Percentiles rank a stretch among this genome's conserved stretches.
These are phyloP conservation scores for Carcinoscorpius rotundicauda DNA, from an alignment of 1,140 invertebrate genomes.

Conservation along the genomic window DNA sequence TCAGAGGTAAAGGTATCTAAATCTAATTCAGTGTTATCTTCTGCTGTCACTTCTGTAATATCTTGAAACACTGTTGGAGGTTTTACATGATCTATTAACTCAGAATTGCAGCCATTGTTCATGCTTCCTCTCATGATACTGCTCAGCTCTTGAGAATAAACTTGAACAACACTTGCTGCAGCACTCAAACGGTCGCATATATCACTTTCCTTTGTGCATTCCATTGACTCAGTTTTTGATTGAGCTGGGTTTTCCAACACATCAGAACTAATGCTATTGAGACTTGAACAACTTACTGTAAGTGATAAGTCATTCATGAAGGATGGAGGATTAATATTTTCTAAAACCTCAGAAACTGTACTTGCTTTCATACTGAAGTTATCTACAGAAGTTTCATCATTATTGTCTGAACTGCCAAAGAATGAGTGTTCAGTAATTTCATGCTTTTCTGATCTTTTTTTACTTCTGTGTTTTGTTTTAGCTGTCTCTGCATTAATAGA, in stretches of 20 bases:
- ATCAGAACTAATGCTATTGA: conserved; percentile 53
- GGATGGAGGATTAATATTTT: conserved; percentile 63
- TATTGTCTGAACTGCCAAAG: conserved; percentile 23
- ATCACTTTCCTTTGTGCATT: conserved; percentile 10
- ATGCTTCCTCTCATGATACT: conserved; percentile 27
- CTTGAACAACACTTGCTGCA: conserved; percentile 25
- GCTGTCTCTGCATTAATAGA: neutral
- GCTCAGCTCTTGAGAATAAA: conserved; percentile 25
- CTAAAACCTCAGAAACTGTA: conserved; percentile 49
- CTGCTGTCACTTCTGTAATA: conserved; percentile 44
- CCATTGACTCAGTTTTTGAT: conserved; percentile 12
- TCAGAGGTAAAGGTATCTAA: conserved; percentile 42
- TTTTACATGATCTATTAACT: conserved; percentile 47
- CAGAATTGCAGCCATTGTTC: conserved; percentile 33
- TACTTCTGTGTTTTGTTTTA: neutral
- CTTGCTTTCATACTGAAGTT: conserved; percentile 43
- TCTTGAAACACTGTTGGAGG: conserved; percentile 48
- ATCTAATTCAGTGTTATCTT: conserved; percentile 35
- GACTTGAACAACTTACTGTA: conserved; percentile 44
- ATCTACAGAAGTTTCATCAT: conserved; percentile 34
- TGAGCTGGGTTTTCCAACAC: conserved; percentile 38
- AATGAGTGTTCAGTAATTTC: conserved; percentile 1
- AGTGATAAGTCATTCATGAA: conserved; percentile 36
- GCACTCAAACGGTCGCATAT: conserved; percentile 25
- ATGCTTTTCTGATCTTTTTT: neutral